phyloP scores from a whole-genome alignment of 2,113 vertebrate genomes.

The Pipa parva region DNA sequence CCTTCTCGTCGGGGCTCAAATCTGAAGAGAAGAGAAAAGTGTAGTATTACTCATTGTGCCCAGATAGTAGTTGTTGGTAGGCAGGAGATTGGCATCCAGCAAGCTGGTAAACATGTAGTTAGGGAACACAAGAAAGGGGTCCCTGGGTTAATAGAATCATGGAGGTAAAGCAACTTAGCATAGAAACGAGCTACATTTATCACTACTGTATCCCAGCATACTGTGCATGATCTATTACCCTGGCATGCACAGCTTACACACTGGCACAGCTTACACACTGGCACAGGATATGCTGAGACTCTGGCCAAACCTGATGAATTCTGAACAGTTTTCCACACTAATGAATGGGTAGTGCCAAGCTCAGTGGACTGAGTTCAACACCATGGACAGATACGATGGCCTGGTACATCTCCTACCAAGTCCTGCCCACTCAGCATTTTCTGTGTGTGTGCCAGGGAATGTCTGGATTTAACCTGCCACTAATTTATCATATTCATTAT shows the following conservation, averaged over 20 bases:
- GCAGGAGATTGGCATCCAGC: no score
- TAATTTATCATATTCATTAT: no score
- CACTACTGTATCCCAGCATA: background rate
- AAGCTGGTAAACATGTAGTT: no score
- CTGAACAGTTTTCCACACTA: background rate
- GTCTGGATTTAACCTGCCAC: no score
- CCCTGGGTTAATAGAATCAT: background rate
- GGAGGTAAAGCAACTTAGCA: background rate
- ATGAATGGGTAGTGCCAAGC: background rate
- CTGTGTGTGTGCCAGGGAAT: no score
- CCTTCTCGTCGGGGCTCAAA: conserved; percentile 93
- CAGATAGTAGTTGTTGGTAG: no score
- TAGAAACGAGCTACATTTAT: background rate
- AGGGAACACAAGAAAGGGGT: no score
- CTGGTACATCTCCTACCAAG: background rate
- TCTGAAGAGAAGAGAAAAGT: conserved; percentile 50
- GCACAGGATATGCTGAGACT: no score
- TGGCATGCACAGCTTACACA: background rate
- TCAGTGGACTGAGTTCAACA: background rate
- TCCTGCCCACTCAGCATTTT: background rate
- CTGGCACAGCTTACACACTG: background rate
- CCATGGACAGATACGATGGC: background rate
- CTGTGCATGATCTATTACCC: background rate
- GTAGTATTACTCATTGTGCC: no score
- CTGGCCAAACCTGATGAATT: background rate